Conservation (phyloP, 1,140 invertebrate species). For the Pogonomyrmex barbatus region DNA sequence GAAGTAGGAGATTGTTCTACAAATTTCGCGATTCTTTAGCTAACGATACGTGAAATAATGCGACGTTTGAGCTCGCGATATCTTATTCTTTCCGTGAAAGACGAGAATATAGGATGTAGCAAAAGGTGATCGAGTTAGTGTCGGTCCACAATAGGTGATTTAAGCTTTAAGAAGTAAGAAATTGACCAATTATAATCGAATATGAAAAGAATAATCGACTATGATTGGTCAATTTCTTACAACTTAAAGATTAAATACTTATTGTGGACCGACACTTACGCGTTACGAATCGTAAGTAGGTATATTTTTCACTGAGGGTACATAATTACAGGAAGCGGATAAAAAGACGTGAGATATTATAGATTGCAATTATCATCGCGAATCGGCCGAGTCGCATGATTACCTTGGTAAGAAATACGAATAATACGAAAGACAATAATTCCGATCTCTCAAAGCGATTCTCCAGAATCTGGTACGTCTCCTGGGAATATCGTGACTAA, state of each 20-base stretch:
- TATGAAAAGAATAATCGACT: too few species aligned
- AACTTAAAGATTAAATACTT: too few species aligned
- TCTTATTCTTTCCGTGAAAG: not conserved
- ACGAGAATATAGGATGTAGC: not conserved
- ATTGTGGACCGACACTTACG: too few species aligned
- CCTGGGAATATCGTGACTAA: conserved; percentile 58
- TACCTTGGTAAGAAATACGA: conserved; percentile 28
- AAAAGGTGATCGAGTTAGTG: not conserved
- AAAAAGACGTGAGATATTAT: not conserved
- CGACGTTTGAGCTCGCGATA: not conserved
- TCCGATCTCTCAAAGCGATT: conserved; percentile 37
- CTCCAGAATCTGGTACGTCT: conserved; percentile 47
- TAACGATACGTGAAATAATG: conserved; percentile 13
- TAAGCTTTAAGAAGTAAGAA: too few species aligned
- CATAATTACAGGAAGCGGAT: conserved; percentile 14
- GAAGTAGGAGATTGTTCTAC: conserved; percentile 18
- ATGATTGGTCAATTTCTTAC: too few species aligned
- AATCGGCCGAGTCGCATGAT: conserved; percentile 15
- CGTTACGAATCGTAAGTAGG: not conserved
- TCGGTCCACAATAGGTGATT: too few species aligned
- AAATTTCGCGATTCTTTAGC: not conserved
- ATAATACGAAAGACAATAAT: conserved; percentile 60
- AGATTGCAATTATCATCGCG: conserved; percentile 40
- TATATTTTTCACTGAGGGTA: conserved; percentile 9
- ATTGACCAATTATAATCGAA: too few species aligned